Evolutionary conservation across 1,140 invertebrate species (phyloP), one percentile per base, ranked within the genome.

Genomic region (Sipha flava): DNA sequence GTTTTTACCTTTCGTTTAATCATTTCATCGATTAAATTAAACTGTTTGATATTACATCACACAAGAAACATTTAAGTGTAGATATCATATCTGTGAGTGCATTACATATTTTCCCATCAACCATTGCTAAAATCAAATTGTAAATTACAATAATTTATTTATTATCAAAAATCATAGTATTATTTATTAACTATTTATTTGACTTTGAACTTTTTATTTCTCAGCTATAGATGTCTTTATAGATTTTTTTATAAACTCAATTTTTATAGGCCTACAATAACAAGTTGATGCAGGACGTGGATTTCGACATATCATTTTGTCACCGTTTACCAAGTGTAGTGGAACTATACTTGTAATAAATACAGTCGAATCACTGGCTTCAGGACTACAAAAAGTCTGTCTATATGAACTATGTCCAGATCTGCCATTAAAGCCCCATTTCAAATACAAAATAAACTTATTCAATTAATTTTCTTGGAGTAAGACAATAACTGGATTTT

Each of bases 101-200:
- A 52, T 75, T 75, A 34, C 72, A 75, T 23, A 75, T 31, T 21
- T 75, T 75, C 12, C 72, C 49, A 57, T 75, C 47, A 21, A 75
- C 29, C 47, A 75, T 75, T 18, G 72, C n/a, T 23, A 52, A 47
- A 47, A 47, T 12, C 26, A 72, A 47, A 47, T 45, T 72, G 26
- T 31, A 9, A 23, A 34, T 43, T 70, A 43, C 34, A 70, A 40
- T 23, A 47, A 70, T 26, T 21, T 3, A 70, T 47, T 70, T 70
- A 5, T 70, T 70, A 12, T 70, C 10, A 70, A 40, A 40, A 43
- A n/a, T 43, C n/a, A 45, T 31, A 18, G 4, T 45, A 40, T 31
- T 43, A 43, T 70, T 43, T 70, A 21, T 47, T 40, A 43, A 59
- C 3, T 18, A 52, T n/a, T 73, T 52, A 73, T 73, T 52, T 52